Evolutionary conservation across 2,113 vertebrate genomes (phyloP), one percentile per base, ranked within the genome.

Genomic region (Anoura caudifer): DNA sequence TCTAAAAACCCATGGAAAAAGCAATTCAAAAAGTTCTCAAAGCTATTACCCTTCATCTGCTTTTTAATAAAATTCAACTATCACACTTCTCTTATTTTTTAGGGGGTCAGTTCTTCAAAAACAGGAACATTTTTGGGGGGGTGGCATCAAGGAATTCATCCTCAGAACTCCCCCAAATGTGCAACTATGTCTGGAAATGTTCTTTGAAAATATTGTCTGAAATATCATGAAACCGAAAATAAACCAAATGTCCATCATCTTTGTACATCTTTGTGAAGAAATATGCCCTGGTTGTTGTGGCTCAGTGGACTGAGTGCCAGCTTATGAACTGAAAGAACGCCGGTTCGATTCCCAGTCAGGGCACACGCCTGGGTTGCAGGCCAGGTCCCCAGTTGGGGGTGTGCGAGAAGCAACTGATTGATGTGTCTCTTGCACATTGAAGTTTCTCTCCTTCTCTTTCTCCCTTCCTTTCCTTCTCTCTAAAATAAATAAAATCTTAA

Each of bases 151-250:
- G 56, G n/a, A 93, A 86, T 93, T 95, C 43, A 82, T 85, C 41
- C 61, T 91, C 41, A 79, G 41, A 94, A 93, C 52, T 73, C n/a
- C 67, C 41, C 82, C 87, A 93, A 89, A 94, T 91, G 82, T 87
- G 89, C 52, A 88, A 43, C 65, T 80, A 94, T 61, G 41, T 91
- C 92, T 85, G 91, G 41, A 94, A 95, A 86, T 92, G 52, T 94
- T 90, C 91, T 96, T 47, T 87, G 31, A 92, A 83, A 90, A 67
- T 63, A 87, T 11, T 76, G 59, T 85, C 84, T 96, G 65, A 92
- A 94, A 94, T n/a, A 96, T 76, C 70, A 90, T 41, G 81, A 87
- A 95, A 24, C 52, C 61, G 41, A 38, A 94, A 85, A 90, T 41
- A 94, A 92, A 87, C 11, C 52, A 72, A 84, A 90, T 81, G 43